These are phyloP conservation scores for Corvus moneduloides DNA, from an alignment of 2,113 vertebrate species.

Conservation along the genomic window DNA sequence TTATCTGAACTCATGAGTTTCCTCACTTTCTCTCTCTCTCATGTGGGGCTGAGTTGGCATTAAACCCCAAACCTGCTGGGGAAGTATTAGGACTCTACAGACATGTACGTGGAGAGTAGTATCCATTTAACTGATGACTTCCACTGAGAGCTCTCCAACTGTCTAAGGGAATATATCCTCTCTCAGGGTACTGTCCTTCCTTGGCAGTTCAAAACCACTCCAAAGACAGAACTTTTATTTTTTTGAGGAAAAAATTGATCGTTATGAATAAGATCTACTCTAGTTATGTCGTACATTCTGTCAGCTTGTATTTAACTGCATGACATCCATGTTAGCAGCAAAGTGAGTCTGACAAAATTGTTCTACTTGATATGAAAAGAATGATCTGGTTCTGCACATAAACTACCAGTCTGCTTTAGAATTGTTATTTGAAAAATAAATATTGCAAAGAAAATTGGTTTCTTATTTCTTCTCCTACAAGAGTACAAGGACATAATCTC, in stretches of 20 bases:
- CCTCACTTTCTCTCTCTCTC: background rate
- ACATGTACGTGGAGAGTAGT: accelerated
- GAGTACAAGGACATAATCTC: constrained; percentile 9
- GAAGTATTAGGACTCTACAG: background rate
- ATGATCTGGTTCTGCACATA: background rate
- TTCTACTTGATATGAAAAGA: constrained; percentile 16
- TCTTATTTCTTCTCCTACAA: constrained; percentile 4
- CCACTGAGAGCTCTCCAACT: background rate
- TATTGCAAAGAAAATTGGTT: constrained; percentile 37
- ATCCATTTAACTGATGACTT: background rate
- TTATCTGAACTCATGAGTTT: background rate
- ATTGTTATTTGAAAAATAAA: constrained; percentile 19
- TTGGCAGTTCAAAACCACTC: background rate
- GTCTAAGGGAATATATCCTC: background rate
- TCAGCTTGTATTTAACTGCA: constrained; percentile 18
- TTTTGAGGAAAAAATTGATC: background rate
- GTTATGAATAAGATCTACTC: background rate
- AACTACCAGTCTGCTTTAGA: background rate
- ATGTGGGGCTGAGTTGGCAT: background rate
- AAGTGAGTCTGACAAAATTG: constrained; percentile 38
- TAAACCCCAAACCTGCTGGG: background rate
- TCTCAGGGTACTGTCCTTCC: background rate
- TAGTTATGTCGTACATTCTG: background rate
- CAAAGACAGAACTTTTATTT: background rate
- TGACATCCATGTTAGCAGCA: background rate